phyloP scores from a whole-genome alignment of 2,888 invertebrate species.

The Tipula lateralis region DNA sequence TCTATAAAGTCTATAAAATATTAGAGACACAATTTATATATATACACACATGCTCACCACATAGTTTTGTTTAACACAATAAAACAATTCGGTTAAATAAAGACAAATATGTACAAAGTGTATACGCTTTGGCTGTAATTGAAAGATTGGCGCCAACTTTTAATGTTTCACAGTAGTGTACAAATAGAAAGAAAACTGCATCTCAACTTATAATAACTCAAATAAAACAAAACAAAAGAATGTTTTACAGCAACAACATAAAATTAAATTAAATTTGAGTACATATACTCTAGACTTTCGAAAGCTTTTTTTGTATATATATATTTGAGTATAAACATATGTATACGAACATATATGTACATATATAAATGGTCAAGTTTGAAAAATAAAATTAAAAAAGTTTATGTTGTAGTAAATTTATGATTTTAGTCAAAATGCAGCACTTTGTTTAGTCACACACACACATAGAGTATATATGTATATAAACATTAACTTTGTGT shows the following conservation, averaged over 20 bases:
- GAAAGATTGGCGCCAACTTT: not conserved
- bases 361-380: not conserved
- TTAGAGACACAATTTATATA: too few relatives aligned
- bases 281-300: not conserved
- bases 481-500: too few relatives aligned
- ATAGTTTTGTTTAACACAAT: too few relatives aligned
- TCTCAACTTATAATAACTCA: not conserved
- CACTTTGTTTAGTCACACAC: not conserved
- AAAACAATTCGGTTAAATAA: too few relatives aligned
- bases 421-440: not conserved
- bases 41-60: too few relatives aligned
- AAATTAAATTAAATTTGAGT: not conserved
- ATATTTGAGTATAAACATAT: too few relatives aligned
- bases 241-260: not conserved
- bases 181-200: not conserved
- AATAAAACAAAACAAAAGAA: not conserved
- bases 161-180: not conserved
- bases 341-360: not conserved
- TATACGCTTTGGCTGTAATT: not conserved
- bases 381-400: not conserved
- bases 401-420: not conserved
- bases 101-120: not conserved
- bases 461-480: too few relatives aligned
- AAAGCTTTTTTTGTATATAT: not conserved
- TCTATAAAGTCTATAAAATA: too few relatives aligned